A percentile compares a stretch with the other conserved stretches of the same genome.
These are phyloP conservation scores for Brenthis daphne DNA, from an alignment of 2,888 invertebrate genomes.

Conservation along the genomic window DNA sequence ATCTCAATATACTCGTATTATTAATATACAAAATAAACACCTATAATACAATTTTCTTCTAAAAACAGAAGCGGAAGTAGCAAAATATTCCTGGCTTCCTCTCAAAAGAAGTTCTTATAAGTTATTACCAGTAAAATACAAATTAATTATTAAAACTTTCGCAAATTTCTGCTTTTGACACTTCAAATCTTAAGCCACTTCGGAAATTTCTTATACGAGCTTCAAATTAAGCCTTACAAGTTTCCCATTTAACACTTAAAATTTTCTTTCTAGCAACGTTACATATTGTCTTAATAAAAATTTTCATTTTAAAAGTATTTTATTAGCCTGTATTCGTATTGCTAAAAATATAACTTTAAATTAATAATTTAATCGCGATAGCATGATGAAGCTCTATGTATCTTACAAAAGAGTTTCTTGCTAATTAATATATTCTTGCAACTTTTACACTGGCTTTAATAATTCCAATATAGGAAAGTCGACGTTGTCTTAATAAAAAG, in stretches of 20 bases:
- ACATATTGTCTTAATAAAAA: too few relatives aligned
- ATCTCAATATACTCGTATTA: too few relatives aligned
- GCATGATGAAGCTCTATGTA: neutral
- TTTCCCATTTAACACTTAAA: neutral
- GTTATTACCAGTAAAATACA: slow-evolving; percentile 1
- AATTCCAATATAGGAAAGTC: slow-evolving; percentile 13
- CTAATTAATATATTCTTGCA: slow-evolving; percentile 8
- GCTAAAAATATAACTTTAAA: too few relatives aligned
- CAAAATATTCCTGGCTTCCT: neutral
- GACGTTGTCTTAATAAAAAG: slow-evolving; percentile 5
- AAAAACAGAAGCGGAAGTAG: neutral
- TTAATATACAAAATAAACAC: too few relatives aligned
- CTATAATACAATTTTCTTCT: too few relatives aligned
- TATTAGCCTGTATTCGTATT: too few relatives aligned
- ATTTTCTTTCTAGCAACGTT: neutral
- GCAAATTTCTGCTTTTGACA: slow-evolving; percentile 18
- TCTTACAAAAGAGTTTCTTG: slow-evolving; percentile 9
- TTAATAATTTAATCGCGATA: neutral
- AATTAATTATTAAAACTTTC: slow-evolving; percentile 12
- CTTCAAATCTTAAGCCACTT: slow-evolving; percentile 3
- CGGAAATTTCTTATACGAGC: neutral
- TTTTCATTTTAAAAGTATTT: too few relatives aligned
- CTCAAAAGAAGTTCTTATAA: neutral
- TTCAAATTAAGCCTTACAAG: neutral
- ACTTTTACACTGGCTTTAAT: slow-evolving; percentile 14